phyloP scores from a whole-genome alignment of 2,888 invertebrate genomes.

The Heliconius charithonia region DNA sequence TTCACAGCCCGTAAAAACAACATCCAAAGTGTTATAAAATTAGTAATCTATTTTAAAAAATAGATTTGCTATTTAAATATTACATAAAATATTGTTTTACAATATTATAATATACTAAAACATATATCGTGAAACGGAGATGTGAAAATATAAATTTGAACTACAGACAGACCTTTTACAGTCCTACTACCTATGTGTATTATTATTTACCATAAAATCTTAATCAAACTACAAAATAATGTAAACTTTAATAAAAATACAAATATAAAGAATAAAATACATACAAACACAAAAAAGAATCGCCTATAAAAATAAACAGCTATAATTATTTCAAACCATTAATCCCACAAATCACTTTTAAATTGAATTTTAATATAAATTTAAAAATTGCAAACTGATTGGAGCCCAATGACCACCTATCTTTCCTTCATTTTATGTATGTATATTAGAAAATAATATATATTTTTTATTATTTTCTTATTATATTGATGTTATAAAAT shows the following conservation, averaged over 20 bases:
- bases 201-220: not conserved
- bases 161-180: not conserved
- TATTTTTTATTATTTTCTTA: not conserved
- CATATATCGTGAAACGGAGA: not conserved
- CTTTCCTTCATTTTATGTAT: not conserved
- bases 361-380: slow-evolving; percentile 21
- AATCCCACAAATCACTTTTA: slow-evolving; percentile 19
- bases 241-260: not conserved
- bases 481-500: too few relatives aligned
- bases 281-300: not conserved
- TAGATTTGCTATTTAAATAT: slow-evolving; percentile 54
- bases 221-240: not conserved
- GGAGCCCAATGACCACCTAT: not conserved
- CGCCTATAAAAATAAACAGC: not conserved
- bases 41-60: slow-evolving; percentile 51
- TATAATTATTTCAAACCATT: slow-evolving; percentile 39
- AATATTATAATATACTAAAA: not conserved
- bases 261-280: not conserved
- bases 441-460: not conserved
- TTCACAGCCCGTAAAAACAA: slow-evolving; percentile 76
- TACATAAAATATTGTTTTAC: not conserved
- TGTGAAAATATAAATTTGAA: not conserved
- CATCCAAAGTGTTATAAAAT: slow-evolving; percentile 73
- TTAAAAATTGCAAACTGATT: slow-evolving; percentile 3
- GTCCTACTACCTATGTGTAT: too few relatives aligned